phyloP scores from a whole-genome alignment of 2,113 vertebrate species.

The Tautogolabrus adspersus region DNA sequence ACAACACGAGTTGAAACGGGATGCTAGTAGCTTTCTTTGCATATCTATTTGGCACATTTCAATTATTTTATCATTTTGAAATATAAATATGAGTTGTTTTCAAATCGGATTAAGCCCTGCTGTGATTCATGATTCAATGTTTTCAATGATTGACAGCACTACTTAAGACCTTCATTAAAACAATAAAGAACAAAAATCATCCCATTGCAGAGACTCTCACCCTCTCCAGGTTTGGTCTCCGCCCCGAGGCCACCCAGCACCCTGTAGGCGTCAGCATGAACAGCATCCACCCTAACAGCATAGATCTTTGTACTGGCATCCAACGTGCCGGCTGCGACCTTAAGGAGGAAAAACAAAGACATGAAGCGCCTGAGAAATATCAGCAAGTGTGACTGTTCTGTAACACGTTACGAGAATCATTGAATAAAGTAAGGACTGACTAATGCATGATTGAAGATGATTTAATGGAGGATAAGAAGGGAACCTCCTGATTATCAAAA shows the following conservation, averaged over 20 bases:
- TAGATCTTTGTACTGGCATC: constrained; percentile 98
- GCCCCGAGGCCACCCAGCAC: constrained; percentile 91
- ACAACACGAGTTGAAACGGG: too few relatives aligned
- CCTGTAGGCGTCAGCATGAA: constrained; percentile 91
- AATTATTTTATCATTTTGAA: too few relatives aligned
- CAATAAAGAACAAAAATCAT: not conserved
- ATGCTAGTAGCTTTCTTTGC: too few relatives aligned
- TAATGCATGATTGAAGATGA: too few relatives aligned
- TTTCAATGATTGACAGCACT: not conserved
- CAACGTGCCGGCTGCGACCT: constrained; percentile 94
- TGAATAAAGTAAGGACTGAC: too few relatives aligned
- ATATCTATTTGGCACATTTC: too few relatives aligned
- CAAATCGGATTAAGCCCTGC: too few relatives aligned
- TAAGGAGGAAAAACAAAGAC: constrained; percentile 2
- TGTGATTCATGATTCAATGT: too few relatives aligned
- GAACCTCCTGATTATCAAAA: not conserved
- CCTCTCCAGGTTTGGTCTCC: constrained; percentile 79
- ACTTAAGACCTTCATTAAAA: not conserved
- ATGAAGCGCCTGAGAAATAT: not conserved
- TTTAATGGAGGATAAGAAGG: not conserved
- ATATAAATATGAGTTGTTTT: too few relatives aligned
- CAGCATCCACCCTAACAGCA: constrained; percentile 90
- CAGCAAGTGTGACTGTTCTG: not conserved
- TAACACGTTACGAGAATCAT: too few relatives aligned
- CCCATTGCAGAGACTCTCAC: constrained; percentile 12